Percentiles rank a stretch among this genome's conserved stretches.
Evolutionary conservation across 2,113 vertebrate genomes (phyloP).

Genomic region (Anolis sagrei): DNA sequence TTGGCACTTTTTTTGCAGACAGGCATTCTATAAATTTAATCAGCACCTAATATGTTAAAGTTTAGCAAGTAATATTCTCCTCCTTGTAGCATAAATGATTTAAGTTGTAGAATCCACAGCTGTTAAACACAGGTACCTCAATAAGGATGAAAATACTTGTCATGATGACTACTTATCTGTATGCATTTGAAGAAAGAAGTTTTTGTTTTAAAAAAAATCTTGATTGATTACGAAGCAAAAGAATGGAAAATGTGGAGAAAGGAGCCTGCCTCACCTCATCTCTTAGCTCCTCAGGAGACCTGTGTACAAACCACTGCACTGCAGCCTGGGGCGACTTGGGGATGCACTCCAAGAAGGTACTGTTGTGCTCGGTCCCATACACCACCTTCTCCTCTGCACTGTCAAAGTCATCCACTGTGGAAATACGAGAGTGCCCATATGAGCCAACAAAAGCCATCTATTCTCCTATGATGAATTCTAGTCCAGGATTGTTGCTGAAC

Average conservation of each 20-base stretch:
- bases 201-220: conserved; percentile 17
- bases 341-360: conserved; percentile 92
- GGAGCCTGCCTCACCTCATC: conserved; percentile 82
- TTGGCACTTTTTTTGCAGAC: not conserved
- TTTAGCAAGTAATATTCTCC: not conserved
- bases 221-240: not conserved
- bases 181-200: not conserved
- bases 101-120: not conserved
- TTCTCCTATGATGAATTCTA: not conserved
- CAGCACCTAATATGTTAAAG: not conserved
- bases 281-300: conserved; percentile 72
- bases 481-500: not conserved
- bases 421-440: not conserved
- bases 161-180: not conserved
- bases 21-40: not conserved
- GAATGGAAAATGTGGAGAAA: conserved; percentile 11
- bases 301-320: conserved; percentile 88
- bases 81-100: not conserved
- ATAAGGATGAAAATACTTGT: not conserved
- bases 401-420: conserved; percentile 81
- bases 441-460: not conserved
- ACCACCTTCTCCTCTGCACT: conserved; percentile 78
- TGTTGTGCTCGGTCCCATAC: conserved; percentile 91
- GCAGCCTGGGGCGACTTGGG: conserved; percentile 90
- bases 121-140: not conserved